A percentile compares a stretch with the other conserved stretches of the same genome.
These are phyloP conservation scores for Diadumene lineata DNA, from an alignment of 92 coral and sea anemone genomes.

Conservation along the genomic window DNA sequence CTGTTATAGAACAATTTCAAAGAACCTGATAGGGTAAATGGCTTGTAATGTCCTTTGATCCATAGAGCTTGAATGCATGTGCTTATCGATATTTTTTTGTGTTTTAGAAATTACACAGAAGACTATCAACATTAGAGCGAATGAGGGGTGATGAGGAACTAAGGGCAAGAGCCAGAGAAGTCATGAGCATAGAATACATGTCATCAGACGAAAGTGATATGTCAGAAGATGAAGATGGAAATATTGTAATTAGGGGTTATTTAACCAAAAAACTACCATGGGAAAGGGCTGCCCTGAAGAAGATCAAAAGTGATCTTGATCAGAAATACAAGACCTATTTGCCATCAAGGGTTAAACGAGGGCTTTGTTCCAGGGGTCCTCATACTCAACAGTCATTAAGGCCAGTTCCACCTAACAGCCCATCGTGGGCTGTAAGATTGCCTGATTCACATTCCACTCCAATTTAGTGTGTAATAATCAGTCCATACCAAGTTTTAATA, in stretches of 20 bases:
- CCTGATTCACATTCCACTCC: too few species aligned
- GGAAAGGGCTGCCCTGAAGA: constrained; percentile 45
- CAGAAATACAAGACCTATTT: constrained; percentile 12
- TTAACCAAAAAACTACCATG: constrained; percentile 43
- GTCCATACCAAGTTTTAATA: too few species aligned
- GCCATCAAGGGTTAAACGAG: constrained; percentile 9
- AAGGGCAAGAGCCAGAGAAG: not conserved
- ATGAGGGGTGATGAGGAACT: not conserved
- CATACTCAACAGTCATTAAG: constrained; percentile 28
- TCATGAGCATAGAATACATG: not conserved
- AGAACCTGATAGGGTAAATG: not conserved
- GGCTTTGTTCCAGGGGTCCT: constrained; percentile 13
- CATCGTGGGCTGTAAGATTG: not conserved
- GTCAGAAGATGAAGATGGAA: constrained; percentile 34
- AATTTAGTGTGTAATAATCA: too few species aligned
- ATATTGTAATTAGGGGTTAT: constrained; percentile 11
- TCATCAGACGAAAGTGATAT: constrained; percentile 13
- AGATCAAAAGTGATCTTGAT: constrained; percentile 33
- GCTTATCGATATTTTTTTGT: not conserved
- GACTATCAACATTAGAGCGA: not conserved
- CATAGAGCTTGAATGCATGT: not conserved
- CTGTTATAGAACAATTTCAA: not conserved
- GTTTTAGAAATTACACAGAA: constrained; percentile 9
- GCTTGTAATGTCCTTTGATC: too few species aligned
- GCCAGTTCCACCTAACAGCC: constrained; percentile 8